Conservation (phyloP, 2,888 invertebrate genomes). For the Osmoderma eremita region DNA sequence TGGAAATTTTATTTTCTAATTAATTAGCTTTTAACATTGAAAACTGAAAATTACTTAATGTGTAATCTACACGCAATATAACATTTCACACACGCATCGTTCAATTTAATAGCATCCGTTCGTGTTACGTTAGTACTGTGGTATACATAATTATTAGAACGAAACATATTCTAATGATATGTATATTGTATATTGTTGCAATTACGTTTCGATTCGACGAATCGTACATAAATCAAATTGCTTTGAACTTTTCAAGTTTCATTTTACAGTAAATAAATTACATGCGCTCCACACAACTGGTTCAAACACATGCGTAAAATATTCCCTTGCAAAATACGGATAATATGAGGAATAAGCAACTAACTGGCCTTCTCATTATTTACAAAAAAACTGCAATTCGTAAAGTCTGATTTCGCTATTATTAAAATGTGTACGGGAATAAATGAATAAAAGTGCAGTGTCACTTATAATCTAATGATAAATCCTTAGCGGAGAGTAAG, state of each 20-base stretch:
- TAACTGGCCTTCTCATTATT: background rate
- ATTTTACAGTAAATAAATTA: background rate
- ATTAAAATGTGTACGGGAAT: slow-evolving; percentile 4
- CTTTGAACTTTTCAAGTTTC: background rate
- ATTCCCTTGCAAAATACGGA: background rate
- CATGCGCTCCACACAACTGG: background rate
- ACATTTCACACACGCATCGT: too few species aligned
- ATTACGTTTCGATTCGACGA: background rate
- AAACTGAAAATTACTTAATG: too few species aligned
- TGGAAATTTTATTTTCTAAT: too few species aligned
- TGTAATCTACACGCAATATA: too few species aligned
- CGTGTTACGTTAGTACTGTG: background rate
- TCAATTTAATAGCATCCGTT: too few species aligned
- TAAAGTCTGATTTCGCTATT: background rate
- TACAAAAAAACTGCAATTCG: background rate
- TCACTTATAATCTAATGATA: slow-evolving; percentile 19
- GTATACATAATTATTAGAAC: background rate
- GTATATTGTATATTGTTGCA: background rate
- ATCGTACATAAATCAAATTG: background rate
- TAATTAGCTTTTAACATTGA: too few species aligned
- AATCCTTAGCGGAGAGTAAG: background rate
- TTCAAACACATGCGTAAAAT: background rate
- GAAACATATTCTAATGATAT: background rate
- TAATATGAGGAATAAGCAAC: background rate
- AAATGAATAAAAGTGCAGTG: slow-evolving; percentile 19